Base-by-base conservation (phyloP, 2,888 invertebrate species). In the Caenorhabditis sp. region DNA sequence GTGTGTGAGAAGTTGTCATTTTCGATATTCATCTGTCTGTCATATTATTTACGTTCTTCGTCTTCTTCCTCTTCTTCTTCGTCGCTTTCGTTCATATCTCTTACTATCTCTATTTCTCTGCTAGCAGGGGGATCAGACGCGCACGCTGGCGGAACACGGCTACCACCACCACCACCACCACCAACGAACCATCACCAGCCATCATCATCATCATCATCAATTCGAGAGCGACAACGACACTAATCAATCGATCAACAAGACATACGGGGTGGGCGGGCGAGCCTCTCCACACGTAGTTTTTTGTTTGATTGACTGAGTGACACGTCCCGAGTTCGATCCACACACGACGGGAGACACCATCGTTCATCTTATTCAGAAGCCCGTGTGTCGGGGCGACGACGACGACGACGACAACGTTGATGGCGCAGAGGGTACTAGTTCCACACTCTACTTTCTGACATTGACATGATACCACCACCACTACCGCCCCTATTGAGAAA, bases 11-110 rank as follows among this genome's bases (percentile, higher is more conserved):
- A 75, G 80, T 79, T 84, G 84, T 84, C 84, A 80, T 76, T 79
- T 84, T 84, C 80, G 80, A 84, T 84, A 83, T 83, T 83, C 83
- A 83, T 83, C 83, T 83, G 82, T 77, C 77, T 77, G 74, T 83
- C 83, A 79, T 75, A 80, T 80, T 83, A 80, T 79, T 83, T 79
- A 80, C 80, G 82, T 77, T n/a, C n/a, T n/a, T 70, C 72, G 22
- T 44, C 61, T 63, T 49, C 49, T n/a, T 28, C 19, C 14, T 68
- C 68, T 51, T 31, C 10, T 16, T 31, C 19, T 14, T 10, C 10
- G 64, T 28, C 19, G 19, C 19, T 47, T 19, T 38, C 3, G 24
- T n/a, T 38, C 14, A 41, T n/a, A 31, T 44, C n/a, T 58, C 26
- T 26, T 31, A 7, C 35, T 54, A 28, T 14, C 51, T 41, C 56